phyloP scores from a whole-genome alignment of 2,888 invertebrate genomes.

The Drosophila dives region DNA sequence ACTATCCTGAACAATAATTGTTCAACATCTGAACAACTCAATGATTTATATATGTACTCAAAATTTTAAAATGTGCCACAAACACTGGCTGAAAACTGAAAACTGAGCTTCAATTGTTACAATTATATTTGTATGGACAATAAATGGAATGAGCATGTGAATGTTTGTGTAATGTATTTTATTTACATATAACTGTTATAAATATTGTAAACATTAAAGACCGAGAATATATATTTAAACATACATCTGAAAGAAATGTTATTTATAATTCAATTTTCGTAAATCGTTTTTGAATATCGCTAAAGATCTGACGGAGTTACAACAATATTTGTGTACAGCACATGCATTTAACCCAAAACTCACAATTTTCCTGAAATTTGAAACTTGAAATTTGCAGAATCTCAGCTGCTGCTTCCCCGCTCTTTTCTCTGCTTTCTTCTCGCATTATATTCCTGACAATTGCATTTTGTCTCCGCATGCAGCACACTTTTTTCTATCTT shows the following conservation, averaged over 20 bases:
- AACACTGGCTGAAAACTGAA: slow-evolving; percentile 32
- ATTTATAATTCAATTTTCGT: not conserved
- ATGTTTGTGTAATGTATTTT: slow-evolving; percentile 54
- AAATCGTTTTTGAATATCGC: too few relatives aligned
- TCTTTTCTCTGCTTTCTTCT: not conserved
- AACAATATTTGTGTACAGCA: not conserved
- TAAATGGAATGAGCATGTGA: slow-evolving; percentile 61
- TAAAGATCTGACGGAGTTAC: too few relatives aligned
- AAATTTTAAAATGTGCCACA: slow-evolving; percentile 20
- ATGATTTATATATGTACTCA: slow-evolving; percentile 29
- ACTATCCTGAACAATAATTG: slow-evolving; percentile 42
- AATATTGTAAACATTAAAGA: slow-evolving; percentile 68
- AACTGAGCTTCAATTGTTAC: slow-evolving; percentile 66
- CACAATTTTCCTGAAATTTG: not conserved
- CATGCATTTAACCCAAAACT: too few relatives aligned
- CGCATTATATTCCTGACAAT: not conserved
- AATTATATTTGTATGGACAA: slow-evolving; percentile 62
- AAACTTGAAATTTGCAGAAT: not conserved
- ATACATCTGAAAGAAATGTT: slow-evolving; percentile 32
- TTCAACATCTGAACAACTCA: slow-evolving; percentile 50
- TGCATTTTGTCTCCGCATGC: not conserved
- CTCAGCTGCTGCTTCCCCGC: not conserved
- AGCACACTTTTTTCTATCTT: not conserved
- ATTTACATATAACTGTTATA: slow-evolving; percentile 49
- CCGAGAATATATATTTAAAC: slow-evolving; percentile 59